These are phyloP conservation scores for Acanthis flammea DNA, from an alignment of 2,797 vertebrate species.

Conservation along the genomic window DNA sequence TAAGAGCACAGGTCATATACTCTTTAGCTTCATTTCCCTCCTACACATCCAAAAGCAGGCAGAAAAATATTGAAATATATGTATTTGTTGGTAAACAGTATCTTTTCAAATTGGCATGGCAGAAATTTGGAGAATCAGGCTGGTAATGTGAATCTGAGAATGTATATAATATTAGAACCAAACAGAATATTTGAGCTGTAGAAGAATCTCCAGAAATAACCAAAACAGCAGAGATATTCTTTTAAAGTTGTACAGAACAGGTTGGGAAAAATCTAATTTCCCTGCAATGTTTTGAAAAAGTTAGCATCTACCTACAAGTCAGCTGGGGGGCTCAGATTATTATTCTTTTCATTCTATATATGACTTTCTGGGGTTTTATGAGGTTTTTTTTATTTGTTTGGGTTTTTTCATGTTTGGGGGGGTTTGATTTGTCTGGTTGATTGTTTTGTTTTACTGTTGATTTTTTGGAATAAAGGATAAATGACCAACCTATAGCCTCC, in stretches of 20 bases:
- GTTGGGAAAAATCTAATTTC: neutral
- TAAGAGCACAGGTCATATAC: slow-evolving; percentile 26
- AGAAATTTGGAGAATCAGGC: neutral
- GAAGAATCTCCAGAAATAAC: neutral
- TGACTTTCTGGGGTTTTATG: too few relatives aligned
- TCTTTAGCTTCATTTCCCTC: slow-evolving; percentile 16
- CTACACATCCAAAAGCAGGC: neutral
- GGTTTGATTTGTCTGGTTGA: neutral
- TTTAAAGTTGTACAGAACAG: neutral
- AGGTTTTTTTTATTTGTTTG: neutral
- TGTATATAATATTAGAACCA: neutral
- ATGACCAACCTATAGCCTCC: neutral
- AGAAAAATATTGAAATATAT: neutral
- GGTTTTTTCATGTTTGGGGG: neutral
- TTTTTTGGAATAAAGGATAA: neutral
- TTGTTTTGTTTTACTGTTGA: neutral
- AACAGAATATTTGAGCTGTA: neutral
- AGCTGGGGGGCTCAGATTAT: neutral
- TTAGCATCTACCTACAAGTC: neutral
- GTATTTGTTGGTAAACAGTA: neutral
- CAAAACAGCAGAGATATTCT: neutral
- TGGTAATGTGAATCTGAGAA: neutral
- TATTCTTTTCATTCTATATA: neutral
- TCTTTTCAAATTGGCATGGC: neutral
- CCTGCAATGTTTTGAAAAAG: neutral